Evolutionary conservation across 2,888 invertebrate genomes (phyloP), one percentile per base, ranked within the genome.

Genomic region (Melieria picta): DNA sequence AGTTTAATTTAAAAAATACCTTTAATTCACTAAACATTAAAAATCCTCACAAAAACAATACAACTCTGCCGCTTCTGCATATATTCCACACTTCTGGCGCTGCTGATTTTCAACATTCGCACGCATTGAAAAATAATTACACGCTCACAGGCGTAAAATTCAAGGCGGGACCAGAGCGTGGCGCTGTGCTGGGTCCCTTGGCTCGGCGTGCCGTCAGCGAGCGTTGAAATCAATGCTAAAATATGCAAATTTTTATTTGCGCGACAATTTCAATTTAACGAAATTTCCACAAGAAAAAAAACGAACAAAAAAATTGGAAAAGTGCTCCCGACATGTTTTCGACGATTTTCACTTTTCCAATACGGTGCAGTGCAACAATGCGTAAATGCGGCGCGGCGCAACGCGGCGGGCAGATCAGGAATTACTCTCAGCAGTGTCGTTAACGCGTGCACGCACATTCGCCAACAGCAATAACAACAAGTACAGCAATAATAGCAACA

Each of bases 211-310:
- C 75, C 79, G 77, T 77, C 80, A 76, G 77, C 70, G 69, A 74
- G 73, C 74, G 75, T 72, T 72, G 75, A 77, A 77, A 75, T 75
- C 75, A 75, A 74, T 77, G 73, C 74, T 77, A 74, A 82, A 83
- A 82, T 83, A 83, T 83, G 84, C 82, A 83, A 83, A 83, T 84
- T 84, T 83, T 81, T 81, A 79, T 79, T 81, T 78, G 77, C 80
- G 80, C 82, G 81, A 81, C 83, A 80, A 84, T 84, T 82, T 83
- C 83, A 83, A 83, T 84, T 83, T 83, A 78, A 78, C 78, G 77
- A 77, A 77, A 79, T 78, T 74, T 74, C 67, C 58, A 66, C 45
- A 46, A 55, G 55, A 69, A 69, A 69, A 62, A 30, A 30, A 30
- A 30, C 30, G 30, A 30, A 30, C 30, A 30, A 30, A 30, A 30